phyloP scores from a whole-genome alignment of 2,113 vertebrate species.

The Calypte anna region DNA sequence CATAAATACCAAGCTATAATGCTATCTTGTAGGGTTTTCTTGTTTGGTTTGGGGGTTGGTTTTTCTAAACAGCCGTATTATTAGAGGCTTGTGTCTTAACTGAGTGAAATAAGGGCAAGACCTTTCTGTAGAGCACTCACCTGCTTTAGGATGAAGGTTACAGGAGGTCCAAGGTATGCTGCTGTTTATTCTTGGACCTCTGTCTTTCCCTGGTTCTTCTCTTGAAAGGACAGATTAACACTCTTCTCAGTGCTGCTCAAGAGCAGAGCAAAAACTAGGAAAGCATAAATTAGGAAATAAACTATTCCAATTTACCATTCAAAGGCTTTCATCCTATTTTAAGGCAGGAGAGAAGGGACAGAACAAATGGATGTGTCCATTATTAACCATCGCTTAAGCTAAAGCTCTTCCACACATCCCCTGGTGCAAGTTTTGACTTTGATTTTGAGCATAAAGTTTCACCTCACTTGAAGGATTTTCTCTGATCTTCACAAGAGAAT shows the following conservation, averaged over 20 bases:
- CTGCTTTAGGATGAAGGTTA: neutral
- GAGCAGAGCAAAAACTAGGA: neutral
- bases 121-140: neutral
- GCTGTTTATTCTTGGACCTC: neutral
- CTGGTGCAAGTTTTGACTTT: neutral
- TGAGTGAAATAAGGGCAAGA: neutral
- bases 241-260: neutral
- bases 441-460: neutral
- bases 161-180: neutral
- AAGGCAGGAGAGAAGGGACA: neutral
- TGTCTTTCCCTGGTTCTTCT: neutral
- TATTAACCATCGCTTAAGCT: neutral
- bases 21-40: neutral
- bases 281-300: neutral
- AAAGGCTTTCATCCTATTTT: neutral
- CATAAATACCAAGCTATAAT: constrained; percentile 48
- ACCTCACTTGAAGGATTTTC: neutral
- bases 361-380: neutral
- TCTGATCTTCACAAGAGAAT: neutral
- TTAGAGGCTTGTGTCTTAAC: neutral
- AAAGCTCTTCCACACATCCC: neutral
- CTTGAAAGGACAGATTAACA: neutral
- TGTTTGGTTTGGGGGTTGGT: neutral
- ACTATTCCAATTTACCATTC: neutral
- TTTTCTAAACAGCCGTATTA: neutral